These are phyloP conservation scores for Ammodytes marinus DNA, from an alignment of 2,113 vertebrate genomes.

Conservation along the genomic window DNA sequence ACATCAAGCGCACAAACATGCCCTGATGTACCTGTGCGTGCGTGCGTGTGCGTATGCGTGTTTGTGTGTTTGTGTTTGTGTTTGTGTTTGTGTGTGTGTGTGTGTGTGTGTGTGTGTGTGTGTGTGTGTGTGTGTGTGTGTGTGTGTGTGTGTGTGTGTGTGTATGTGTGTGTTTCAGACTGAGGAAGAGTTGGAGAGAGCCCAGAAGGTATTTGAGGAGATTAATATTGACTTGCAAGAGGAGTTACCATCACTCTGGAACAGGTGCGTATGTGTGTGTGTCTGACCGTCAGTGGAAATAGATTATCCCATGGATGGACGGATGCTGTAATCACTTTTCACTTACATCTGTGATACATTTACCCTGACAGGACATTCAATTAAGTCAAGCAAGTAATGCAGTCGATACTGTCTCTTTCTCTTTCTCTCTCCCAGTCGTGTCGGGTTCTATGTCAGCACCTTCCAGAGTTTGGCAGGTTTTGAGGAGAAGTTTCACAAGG, in stretches of 20 bases:
- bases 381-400: conserved; percentile 15
- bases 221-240: conserved; percentile 98
- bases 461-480: conserved; percentile 98
- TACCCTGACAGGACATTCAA: background rate
- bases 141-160: background rate
- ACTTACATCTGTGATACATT: conserved; percentile 16
- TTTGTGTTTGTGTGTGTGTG: background rate
- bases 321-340: conserved; percentile 11
- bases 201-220: conserved; percentile 99
- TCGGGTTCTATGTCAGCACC: conserved; percentile 99
- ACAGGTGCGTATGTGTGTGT: conserved; percentile 87
- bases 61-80: too few relatives aligned
- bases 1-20: background rate
- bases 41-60: background rate
- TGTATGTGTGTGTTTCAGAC: conserved; percentile 84
- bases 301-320: conserved; percentile 30
- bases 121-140: conserved; percentile 11
- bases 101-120: conserved; percentile 20
- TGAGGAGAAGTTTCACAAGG: conserved; percentile 99
- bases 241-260: conserved; percentile 97
- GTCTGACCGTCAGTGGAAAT: background rate
- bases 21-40: background rate
- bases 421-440: conserved; percentile 85
- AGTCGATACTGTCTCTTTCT: conserved; percentile 25
- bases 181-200: conserved; percentile 96